Conservation (phyloP, 2,797 vertebrate species). For the Lophotriccus pileatus region DNA sequence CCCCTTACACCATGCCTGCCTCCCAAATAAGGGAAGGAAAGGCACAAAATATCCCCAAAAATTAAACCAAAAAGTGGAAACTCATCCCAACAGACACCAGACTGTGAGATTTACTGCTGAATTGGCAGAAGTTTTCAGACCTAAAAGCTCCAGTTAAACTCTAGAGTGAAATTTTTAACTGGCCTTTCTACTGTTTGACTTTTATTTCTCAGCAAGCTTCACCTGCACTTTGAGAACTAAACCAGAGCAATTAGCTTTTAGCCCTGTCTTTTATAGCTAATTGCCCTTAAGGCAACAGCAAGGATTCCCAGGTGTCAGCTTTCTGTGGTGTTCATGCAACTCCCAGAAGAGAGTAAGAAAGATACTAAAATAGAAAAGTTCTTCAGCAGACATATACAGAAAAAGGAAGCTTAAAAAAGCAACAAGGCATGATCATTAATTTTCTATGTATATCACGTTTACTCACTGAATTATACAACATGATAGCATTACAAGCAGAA, state of each 20-base stretch:
- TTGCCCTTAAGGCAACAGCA: conserved; percentile 37
- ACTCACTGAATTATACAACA: not conserved
- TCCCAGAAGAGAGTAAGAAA: conserved; percentile 26
- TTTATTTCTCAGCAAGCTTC: not conserved
- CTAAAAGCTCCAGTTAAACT: not conserved
- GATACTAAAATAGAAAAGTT: conserved; percentile 32
- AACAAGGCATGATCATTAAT: not conserved
- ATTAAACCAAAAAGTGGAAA: not conserved
- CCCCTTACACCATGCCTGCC: rapidly evolving
- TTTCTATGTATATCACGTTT: conserved; percentile 17
- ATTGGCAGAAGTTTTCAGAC: not conserved
- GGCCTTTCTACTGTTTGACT: not conserved
- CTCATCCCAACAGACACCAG: not conserved
- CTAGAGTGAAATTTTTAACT: not conserved
- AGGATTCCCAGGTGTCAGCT: conserved; percentile 29
- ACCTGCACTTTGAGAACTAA: conserved; percentile 13
- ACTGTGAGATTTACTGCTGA: not conserved
- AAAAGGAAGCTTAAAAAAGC: conserved; percentile 29
- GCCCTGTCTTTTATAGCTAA: conserved; percentile 22
- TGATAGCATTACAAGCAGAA: not conserved
- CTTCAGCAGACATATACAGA: not conserved
- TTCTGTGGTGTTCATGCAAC: conserved; percentile 14
- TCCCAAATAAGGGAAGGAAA: not conserved
- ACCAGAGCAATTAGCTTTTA: conserved; percentile 53
- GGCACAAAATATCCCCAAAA: not conserved